Evolutionary conservation across 1,140 invertebrate species (phyloP), one percentile per base, ranked within the genome.

Genomic region (Cardiocondyla obscurior): DNA sequence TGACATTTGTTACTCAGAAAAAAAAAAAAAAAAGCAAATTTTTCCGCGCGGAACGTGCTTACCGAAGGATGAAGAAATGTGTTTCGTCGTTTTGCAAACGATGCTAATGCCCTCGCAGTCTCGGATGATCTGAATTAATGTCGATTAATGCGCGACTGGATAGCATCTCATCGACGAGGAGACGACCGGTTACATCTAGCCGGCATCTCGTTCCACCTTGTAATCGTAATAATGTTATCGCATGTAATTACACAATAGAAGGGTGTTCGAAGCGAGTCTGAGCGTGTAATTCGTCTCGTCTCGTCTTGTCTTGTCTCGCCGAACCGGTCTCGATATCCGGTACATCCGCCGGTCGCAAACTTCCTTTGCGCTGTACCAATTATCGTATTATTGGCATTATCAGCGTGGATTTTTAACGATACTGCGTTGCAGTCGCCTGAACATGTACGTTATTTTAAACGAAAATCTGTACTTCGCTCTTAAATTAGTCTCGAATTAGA

Each of bases 171-270:
- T 53, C 53, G 60, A 39, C 46, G 33, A 25, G 62, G 14, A 64
- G 69, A 79, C 30, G 44, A 16, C 30, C 33, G 74, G 53, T 25
- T 79, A 33, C 30, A 53, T 79, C 46, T 53, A 67, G 46, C n/a
- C 60, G 25, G 62, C n/a, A 12, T 55, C 62, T 67, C 46, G 25
- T 16, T 12, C 33, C 67, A 77, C 22, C 30, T 77, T 77, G 46
- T 69, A 65, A 77, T 65, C 1, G 30, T 65, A 79, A 77, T 67
- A 77, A 79, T 79, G 42, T 76, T 76, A 79, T 79, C 33, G 33
- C 46, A 16, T 53, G 33, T 79, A 79, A 79, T 79, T 79, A 69
- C 33, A 30, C 74, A 67, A 67, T n/a, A 7, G 6, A 36, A 14
- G 19, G 33, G 19, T 77, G 67, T 19, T 4, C 10, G 22, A 64